Base-by-base conservation (phyloP, 1,140 invertebrate genomes). In the Diorhabda elongata region DNA sequence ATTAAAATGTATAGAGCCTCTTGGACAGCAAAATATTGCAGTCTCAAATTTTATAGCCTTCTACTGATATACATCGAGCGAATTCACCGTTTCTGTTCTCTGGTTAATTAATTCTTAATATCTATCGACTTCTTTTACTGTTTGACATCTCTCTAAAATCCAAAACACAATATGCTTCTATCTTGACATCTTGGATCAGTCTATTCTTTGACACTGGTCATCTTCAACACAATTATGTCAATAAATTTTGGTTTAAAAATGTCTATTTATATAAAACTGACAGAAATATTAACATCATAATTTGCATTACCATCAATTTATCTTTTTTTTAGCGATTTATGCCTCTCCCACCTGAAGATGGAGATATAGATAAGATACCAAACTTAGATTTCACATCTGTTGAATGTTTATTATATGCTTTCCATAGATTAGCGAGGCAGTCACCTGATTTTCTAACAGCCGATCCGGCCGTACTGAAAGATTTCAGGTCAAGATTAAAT, bases 331-430 rank as follows among this genome's bases (percentile, higher is more conserved):
- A 91, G 90, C 87, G 86, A 64, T 91, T 89, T 72, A 88, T 92
- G 85, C 91, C 95, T 9, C 84, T 93, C 74, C 94, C 94, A 59
- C 91, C 93, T 69, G 82, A 89, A 69, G 87, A 88, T 69, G 86
- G 87, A 61, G 83, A 84, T 69, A 83, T 77, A 61, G 85, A 85
- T 77, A 83, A 85, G 67, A 84, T 85, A 64, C 93, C 94, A 58
- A 91, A 91, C 73, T 85, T 98, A 57, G 90, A 97, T 77, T 97
- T 98, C 80, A 95, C 94, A 61, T 90, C 93, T 78, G 93, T 98
- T 1, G 96, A 98, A 84, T 97, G 94, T 86, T 83, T 98, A 42
- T 86, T 98, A 74, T 97, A 89, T 81, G 86, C 91, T 8, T 90
- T 98, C 73, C 96, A 98, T 81, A 91, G 92, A 70, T 78, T 98